Base-by-base conservation (phyloP, 2,888 invertebrate species). In the Clusia tigrina region DNA sequence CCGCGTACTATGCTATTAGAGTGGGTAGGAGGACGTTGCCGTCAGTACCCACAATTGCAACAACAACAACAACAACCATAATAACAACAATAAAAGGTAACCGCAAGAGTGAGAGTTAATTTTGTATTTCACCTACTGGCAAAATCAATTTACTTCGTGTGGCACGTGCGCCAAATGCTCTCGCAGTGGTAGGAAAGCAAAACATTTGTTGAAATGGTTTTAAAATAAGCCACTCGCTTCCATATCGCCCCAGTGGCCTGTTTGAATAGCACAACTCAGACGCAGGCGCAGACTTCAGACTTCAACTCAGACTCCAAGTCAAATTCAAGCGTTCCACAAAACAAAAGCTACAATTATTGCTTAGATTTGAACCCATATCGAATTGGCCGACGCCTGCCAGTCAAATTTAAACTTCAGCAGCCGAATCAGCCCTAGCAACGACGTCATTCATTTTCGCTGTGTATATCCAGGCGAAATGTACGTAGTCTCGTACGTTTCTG, bases 131-230 rank as follows among this genome's bases (percentile, higher is more conserved):
- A 80, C 81, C 81, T 80, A 81, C 80, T 80, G 80, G 79, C 81
- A 73, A 81, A 81, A 80, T 81, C 81, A 80, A 81, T 81, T 81
- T 81, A 76, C 73, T 78, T 81, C 81, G 80, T 81, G 81, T 81
- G 81, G 81, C 81, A 81, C 81, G 81, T 81, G 81, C 81, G 76
- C 79, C 73, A 79, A 78, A 81, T 80, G 76, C 59, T 63, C 56
- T 9, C 32, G n/a, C 6, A 32, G 12, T 32, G 42, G n/a, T 42
- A 20, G 22, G 71, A 76, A 73, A 71, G 68, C 54, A 32, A 32
- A 76, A 74, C 72, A 69, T 72, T 73, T 71, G 63, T 53, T 64
- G 69, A 65, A 70, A 66, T 62, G 51, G 46, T 26, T 53, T 46
- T 24, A 17, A n/a, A 24, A 46, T 46, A 24, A 15, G 23, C 10